Conservation (phyloP, 1,140 invertebrate species). For the Meloidogyne chitwoodi region DNA sequence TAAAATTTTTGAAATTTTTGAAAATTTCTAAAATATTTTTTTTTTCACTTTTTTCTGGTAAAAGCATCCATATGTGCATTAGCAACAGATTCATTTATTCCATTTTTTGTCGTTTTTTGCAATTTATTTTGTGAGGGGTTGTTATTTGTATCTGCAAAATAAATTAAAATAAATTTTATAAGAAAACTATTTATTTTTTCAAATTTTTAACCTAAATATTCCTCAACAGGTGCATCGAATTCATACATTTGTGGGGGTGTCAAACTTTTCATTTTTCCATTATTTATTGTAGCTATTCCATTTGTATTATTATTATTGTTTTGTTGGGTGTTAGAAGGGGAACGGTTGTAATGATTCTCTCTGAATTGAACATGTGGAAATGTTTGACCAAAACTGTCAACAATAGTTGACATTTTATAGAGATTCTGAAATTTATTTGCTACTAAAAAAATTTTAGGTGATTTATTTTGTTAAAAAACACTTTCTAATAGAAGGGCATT, state of each 20-base stretch:
- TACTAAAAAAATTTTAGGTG: no score
- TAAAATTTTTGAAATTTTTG: neutral
- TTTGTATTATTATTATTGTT: neutral
- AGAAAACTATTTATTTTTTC: neutral
- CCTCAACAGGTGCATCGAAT: conserved; percentile 6
- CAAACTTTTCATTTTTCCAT: conserved; percentile 10
- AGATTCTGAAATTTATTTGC: no score
- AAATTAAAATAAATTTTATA: neutral
- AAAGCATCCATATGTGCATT: neutral
- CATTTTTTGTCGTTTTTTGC: neutral
- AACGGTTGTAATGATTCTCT: neutral
- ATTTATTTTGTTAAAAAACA: no score
- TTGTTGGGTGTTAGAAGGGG: neutral
- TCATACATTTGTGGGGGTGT: conserved; percentile 20
- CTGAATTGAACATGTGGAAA: neutral
- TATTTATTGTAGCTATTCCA: neutral
- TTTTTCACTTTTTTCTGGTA: neutral
- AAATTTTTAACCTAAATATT: neutral
- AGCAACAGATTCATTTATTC: neutral
- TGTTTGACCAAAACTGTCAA: conserved; percentile 18
- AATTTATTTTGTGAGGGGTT: neutral
- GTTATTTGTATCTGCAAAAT: neutral
- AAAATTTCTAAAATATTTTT: neutral
- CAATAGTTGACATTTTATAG: neutral
- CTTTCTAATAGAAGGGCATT: no score